phyloP scores from a whole-genome alignment of 2,888 invertebrate species.

The Congeria kusceri region DNA sequence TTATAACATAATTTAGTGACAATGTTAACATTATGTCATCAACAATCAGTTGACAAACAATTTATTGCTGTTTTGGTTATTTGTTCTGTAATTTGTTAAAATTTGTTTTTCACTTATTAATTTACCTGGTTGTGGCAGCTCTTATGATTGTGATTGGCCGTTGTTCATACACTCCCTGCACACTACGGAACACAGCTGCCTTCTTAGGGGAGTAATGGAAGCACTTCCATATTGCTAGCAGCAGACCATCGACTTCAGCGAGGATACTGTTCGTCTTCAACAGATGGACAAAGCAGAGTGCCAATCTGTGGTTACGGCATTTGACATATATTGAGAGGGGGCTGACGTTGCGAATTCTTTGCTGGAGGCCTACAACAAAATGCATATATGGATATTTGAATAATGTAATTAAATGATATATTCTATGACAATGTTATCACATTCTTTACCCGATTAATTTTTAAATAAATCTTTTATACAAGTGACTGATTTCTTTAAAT shows the following conservation, averaged over 20 bases:
- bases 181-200: slow-evolving; percentile 1
- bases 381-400: not conserved
- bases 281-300: slow-evolving; percentile 14
- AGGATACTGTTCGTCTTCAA: not conserved
- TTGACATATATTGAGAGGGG: slow-evolving; percentile 4
- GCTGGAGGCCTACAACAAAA: slow-evolving; percentile 3
- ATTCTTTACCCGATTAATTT: not conserved
- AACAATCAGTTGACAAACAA: too few species aligned
- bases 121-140: slow-evolving; percentile 5
- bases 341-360: not conserved
- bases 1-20: too few species aligned
- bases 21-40: too few species aligned
- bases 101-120: not conserved
- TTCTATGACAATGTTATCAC: not conserved
- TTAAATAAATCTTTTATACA: too few species aligned
- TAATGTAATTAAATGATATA: not conserved
- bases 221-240: slow-evolving; percentile 7
- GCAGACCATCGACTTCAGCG: not conserved
- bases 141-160: not conserved
- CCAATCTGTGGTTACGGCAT: slow-evolving; percentile 2
- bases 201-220: slow-evolving; percentile 19
- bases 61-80: too few species aligned
- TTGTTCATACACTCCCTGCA: slow-evolving; percentile 9
- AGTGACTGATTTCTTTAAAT: not conserved
- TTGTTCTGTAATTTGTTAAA: too few species aligned